These are phyloP conservation scores for Leucoptera coffeella DNA, from an alignment of 2,888 invertebrate species.

Conservation along the genomic window DNA sequence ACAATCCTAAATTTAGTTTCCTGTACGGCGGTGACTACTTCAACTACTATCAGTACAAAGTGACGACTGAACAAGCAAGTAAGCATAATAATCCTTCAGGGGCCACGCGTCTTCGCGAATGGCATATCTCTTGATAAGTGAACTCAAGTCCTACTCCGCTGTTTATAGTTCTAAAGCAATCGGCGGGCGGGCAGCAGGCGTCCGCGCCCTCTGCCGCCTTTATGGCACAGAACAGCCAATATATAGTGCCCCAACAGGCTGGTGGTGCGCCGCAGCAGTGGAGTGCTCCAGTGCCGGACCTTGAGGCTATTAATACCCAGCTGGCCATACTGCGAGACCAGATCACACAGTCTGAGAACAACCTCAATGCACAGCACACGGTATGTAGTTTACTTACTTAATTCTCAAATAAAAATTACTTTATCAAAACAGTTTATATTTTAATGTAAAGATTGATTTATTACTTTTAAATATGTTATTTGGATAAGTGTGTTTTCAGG, in stretches of 20 bases:
- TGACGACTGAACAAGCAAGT: conserved; percentile 91
- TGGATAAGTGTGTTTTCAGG: too few relatives aligned
- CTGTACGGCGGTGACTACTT: conserved; percentile 93
- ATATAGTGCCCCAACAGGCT: conserved; percentile 54
- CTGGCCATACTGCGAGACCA: conserved; percentile 83
- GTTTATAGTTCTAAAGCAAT: conserved; percentile 74
- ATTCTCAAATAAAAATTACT: too few relatives aligned
- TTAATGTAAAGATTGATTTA: too few relatives aligned
- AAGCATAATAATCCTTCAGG: too few relatives aligned
- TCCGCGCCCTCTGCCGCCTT: conserved; percentile 45
- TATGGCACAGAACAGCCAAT: conserved; percentile 54
- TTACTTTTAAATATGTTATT: too few relatives aligned
- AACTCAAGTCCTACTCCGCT: conserved; percentile 49
- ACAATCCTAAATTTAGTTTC: conserved; percentile 96
- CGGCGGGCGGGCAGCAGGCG: conserved; percentile 47
- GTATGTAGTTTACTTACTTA: conserved; percentile 43
- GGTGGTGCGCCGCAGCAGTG: conserved; percentile 34
- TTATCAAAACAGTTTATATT: conserved; percentile 21
- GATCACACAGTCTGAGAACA: conserved; percentile 92
- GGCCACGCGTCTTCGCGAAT: too few relatives aligned
- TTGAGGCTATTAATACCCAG: conserved; percentile 64
- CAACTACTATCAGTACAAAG: conserved; percentile 95
- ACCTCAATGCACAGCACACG: conserved; percentile 91
- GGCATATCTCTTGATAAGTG: conserved; percentile 35
- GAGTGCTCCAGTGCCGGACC: conserved; percentile 34